These are phyloP conservation scores for Gymnarchus niloticus DNA, from an alignment of 2,113 vertebrate genomes.

Conservation along the genomic window DNA sequence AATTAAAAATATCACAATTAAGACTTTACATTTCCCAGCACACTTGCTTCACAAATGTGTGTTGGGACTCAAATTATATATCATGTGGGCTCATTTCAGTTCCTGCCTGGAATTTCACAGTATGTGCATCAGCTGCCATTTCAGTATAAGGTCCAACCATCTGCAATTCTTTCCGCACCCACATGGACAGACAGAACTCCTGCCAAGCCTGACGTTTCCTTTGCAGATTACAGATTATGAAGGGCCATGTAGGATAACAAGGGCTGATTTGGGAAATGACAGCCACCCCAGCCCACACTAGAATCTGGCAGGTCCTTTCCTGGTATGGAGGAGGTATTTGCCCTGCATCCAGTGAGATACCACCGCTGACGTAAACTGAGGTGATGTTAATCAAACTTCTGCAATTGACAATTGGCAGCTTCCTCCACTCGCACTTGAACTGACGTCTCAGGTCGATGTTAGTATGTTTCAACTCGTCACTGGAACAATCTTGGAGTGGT, in stretches of 20 bases:
- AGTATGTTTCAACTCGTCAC: background rate
- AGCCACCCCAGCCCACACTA: background rate
- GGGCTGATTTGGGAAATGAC: background rate
- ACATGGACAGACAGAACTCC: background rate
- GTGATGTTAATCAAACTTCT: background rate
- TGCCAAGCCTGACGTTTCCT: background rate
- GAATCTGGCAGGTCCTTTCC: background rate
- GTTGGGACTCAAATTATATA: background rate
- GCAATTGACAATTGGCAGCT: too few species aligned
- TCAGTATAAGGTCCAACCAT: background rate
- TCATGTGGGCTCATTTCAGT: background rate
- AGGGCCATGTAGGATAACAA: background rate
- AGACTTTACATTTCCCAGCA: background rate
- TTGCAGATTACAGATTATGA: background rate
- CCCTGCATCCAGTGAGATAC: background rate
- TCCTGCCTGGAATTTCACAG: background rate
- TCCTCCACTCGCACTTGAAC: background rate
- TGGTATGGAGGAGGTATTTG: background rate
- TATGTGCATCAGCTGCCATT: background rate
- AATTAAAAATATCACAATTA: background rate
- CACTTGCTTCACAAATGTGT: background rate
- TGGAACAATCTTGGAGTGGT: background rate
- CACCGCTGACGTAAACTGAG: background rate
- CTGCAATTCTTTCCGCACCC: background rate
- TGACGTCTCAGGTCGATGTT: background rate